phyloP scores from a whole-genome alignment of 2,888 invertebrate genomes.

The Monoplex corrugatus region DNA sequence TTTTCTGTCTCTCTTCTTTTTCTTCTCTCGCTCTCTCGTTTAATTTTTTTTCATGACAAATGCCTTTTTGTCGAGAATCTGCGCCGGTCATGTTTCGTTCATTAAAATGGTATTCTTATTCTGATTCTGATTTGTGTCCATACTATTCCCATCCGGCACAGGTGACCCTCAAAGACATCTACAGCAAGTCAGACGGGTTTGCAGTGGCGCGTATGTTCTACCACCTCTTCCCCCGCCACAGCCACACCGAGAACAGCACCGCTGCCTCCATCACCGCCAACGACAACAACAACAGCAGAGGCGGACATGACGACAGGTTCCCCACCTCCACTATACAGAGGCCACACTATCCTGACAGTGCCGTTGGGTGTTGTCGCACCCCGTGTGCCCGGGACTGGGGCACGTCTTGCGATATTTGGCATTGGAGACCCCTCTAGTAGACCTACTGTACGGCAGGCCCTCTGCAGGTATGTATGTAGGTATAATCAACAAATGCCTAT shows the following conservation, averaged over 20 bases:
- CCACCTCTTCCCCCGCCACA: constrained; percentile 44
- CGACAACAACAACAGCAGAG: not conserved
- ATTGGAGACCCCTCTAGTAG: constrained; percentile 57
- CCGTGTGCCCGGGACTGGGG: constrained; percentile 51
- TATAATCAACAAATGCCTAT: too few species aligned
- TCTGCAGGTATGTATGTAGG: constrained; percentile 41
- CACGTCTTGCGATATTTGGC: constrained; percentile 58
- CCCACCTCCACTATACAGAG: constrained; percentile 54
- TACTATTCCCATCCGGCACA: too few species aligned
- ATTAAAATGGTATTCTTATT: not conserved
- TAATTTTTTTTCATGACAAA: too few species aligned
- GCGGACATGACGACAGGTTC: constrained; percentile 44
- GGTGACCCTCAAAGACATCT: constrained; percentile 57
- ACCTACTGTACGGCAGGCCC: constrained; percentile 53
- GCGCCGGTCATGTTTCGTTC: too few species aligned
- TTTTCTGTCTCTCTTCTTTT: too few species aligned
- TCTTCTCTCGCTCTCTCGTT: not conserved
- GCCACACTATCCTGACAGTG: constrained; percentile 59
- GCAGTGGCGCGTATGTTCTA: constrained; percentile 63
- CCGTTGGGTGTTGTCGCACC: constrained; percentile 55
- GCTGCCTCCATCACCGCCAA: constrained; percentile 42
- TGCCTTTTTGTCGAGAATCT: too few species aligned
- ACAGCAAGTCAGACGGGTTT: constrained; percentile 59
- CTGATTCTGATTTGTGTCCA: too few species aligned
- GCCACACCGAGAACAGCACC: too few species aligned